phyloP scores from a whole-genome alignment of 2,888 invertebrate species.

The Bedellia somnulentella region DNA sequence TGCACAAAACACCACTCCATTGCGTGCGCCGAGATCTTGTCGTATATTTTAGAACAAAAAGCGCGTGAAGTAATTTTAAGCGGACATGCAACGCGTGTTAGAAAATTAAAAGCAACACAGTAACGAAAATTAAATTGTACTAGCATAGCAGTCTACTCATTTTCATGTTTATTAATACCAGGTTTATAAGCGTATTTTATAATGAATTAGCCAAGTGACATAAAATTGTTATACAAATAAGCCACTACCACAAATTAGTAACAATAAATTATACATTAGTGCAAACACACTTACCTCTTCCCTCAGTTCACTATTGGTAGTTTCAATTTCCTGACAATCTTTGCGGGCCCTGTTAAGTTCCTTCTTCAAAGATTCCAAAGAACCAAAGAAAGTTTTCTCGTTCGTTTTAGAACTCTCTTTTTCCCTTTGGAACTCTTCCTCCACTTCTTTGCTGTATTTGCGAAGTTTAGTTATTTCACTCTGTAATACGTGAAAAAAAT shows the following conservation, averaged over 20 bases:
- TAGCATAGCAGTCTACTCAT: too few species aligned
- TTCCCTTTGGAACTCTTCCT: slow-evolving; percentile 46
- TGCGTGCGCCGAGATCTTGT: too few species aligned
- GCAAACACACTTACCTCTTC: slow-evolving; percentile 71
- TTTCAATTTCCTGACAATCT: slow-evolving; percentile 65
- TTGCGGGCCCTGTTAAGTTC: slow-evolving; percentile 57
- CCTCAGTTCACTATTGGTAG: slow-evolving; percentile 67
- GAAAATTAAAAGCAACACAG: slow-evolving; percentile 10
- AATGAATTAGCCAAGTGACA: too few species aligned
- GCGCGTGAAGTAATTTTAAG: neutral
- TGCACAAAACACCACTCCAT: slow-evolving; percentile 14
- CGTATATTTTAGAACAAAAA: too few species aligned
- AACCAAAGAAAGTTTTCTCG: slow-evolving; percentile 41
- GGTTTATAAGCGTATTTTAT: too few species aligned
- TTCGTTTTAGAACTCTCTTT: slow-evolving; percentile 44
- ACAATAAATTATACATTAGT: neutral
- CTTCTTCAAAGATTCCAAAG: slow-evolving; percentile 49
- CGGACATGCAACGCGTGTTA: slow-evolving; percentile 19
- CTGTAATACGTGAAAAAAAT: slow-evolving; percentile 17
- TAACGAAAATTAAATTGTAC: too few species aligned
- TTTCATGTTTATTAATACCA: too few species aligned
- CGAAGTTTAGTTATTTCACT: slow-evolving; percentile 37
- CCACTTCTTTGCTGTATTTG: slow-evolving; percentile 35
- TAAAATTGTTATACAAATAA: too few species aligned
- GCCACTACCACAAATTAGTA: too few species aligned